Percentiles rank a stretch among this genome's conserved stretches.
phyloP scores from a whole-genome alignment of 2,797 vertebrate species.

The Poeciliopsis infans region DNA sequence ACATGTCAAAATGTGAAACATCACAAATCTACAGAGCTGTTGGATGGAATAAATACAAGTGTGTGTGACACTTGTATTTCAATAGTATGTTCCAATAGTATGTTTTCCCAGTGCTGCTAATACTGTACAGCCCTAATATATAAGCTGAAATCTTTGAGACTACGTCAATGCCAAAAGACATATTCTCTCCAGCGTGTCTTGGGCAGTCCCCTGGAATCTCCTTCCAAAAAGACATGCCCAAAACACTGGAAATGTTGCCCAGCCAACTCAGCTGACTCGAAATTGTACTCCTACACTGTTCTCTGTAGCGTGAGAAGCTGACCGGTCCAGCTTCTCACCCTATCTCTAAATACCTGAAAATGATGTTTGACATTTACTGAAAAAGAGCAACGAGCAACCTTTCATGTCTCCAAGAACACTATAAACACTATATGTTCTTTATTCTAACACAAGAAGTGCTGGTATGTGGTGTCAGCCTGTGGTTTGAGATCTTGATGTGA shows the following conservation, averaged over 20 bases:
- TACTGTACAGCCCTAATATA: neutral
- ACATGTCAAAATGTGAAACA: neutral
- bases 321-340: neutral
- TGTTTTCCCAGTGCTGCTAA: neutral
- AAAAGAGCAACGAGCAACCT: neutral
- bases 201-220: neutral
- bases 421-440: neutral
- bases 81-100: neutral
- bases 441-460: neutral
- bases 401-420: neutral
- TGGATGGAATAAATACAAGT: neutral
- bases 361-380: neutral
- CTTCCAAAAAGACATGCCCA: neutral
- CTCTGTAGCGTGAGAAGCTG: neutral
- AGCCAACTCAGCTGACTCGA: neutral
- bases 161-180: neutral
- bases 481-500: neutral
- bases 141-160: neutral
- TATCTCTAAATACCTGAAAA: neutral
- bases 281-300: neutral
- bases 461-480: neutral
- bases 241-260: neutral
- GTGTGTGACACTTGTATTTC: neutral
- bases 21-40: neutral
- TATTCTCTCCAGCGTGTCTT: neutral